These are phyloP conservation scores for Cisticola juncidis DNA, from an alignment of 2,113 vertebrate genomes.

Conservation along the genomic window DNA sequence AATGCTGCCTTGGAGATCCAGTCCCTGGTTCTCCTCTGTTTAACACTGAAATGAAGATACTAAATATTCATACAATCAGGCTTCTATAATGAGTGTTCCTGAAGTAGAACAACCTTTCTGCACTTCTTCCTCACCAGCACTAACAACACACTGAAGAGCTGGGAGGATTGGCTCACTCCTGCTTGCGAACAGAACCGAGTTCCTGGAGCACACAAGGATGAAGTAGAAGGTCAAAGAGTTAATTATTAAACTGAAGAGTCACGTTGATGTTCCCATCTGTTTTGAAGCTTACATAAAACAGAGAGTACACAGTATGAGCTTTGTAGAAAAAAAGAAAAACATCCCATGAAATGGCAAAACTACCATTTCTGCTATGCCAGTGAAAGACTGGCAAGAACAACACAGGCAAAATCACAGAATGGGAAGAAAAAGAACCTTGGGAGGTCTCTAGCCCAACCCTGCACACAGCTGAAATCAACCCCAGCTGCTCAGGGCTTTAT, in stretches of 20 bases:
- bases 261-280: neutral
- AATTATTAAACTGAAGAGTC: constrained; percentile 16
- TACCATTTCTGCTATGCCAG: neutral
- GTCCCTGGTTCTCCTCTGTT: neutral
- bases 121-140: neutral
- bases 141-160: neutral
- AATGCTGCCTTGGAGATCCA: neutral
- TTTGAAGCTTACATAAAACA: neutral
- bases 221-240: neutral
- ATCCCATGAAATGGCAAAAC: neutral
- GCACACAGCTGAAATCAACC: neutral
- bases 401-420: neutral
- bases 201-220: neutral
- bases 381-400: neutral
- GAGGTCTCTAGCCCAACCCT: neutral
- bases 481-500: neutral
- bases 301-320: neutral
- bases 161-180: neutral
- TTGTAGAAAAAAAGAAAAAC: neutral
- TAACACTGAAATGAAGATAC: neutral
- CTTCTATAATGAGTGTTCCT: neutral
- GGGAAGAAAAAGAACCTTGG: neutral
- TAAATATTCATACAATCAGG: neutral
- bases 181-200: neutral
- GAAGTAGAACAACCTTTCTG: neutral